Base-by-base conservation (phyloP, 1,140 invertebrate genomes). In the Atopsyche davidsoni region DNA sequence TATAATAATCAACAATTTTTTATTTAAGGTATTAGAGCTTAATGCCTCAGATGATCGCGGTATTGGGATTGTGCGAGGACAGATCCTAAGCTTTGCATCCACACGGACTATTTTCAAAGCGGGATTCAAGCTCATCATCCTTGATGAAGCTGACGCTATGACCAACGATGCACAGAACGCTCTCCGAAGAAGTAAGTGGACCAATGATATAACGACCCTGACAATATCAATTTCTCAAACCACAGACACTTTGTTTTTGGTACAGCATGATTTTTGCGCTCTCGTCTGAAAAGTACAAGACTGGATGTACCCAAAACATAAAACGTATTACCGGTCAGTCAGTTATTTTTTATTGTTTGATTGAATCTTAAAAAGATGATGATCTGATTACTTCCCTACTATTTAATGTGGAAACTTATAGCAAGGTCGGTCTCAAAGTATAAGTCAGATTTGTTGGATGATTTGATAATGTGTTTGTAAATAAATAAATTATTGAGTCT, bases 141-240 rank as follows among this genome's bases (percentile, higher is more conserved):
- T 99, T 9, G 97, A 99, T 81, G 97, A 99, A 80, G 96, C 96
- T 7, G 97, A 99, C 81, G 93, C 96, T 2, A 99, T 99, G 97
- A 99, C 97, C 2, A 91, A 93, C 66, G 96, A 99, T 83, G 97
- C 97, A 2, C 97, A 99, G 70, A 98, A 98, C 83, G 96, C 96
- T 22, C 74, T 99, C 2, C 79, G 96, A 60, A 84, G 96, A 82
- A 93, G 91, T 93, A 77, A 79, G 75, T 68, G n/a, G 10, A 2
- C 31, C 2, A 3, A 16, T 13, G 16, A 3, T 34, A 10, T 2
- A 34, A 34, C n/a, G 16, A 13, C n/a, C n/a, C n/a, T 36, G 7
- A 34, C 36, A 40, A 57, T 36, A 54, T 23, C 41, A 41, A 48
- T 49, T 36, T 16, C 2, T 34, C n/a, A 34, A 13, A 16, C n/a